These are phyloP conservation scores for Dipodomys ordii DNA, from an alignment of 2,113 vertebrate genomes.

Conservation along the genomic window DNA sequence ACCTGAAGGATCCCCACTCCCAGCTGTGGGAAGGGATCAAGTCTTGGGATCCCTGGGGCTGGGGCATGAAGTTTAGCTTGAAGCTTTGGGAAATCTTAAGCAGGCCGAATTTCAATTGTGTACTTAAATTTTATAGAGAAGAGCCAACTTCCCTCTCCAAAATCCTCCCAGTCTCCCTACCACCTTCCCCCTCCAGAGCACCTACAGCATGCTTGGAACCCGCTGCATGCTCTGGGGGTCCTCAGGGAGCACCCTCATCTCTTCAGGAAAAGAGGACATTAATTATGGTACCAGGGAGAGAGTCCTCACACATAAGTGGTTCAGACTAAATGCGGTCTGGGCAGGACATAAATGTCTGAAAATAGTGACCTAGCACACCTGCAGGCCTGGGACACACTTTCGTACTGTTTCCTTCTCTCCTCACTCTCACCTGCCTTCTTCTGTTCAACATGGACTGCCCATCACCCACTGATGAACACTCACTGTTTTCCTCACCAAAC, in stretches of 20 bases:
- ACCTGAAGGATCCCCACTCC: background rate
- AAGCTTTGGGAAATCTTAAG: constrained; percentile 23
- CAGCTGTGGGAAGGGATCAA: background rate
- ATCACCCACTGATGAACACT: no score
- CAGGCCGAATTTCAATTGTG: background rate
- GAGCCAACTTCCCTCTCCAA: background rate
- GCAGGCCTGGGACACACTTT: background rate
- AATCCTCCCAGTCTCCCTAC: background rate
- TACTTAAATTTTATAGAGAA: constrained; percentile 39
- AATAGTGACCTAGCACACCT: background rate
- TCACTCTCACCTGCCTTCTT: constrained; percentile 40
- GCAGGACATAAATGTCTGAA: background rate
- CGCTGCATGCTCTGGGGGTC: background rate
- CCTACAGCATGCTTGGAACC: background rate
- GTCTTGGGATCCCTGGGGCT: background rate
- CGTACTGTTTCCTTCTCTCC: background rate
- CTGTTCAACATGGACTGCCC: background rate
- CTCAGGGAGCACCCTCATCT: background rate
- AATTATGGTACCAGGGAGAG: constrained; percentile 40
- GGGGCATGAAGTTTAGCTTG: background rate
- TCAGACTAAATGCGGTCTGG: background rate
- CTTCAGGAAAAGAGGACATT: constrained; percentile 16
- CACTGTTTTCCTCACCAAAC: constrained; percentile 35
- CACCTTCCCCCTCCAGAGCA: background rate
- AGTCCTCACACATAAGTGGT: background rate